Percentiles rank a stretch among this genome's conserved stretches.
Conservation (phyloP, 92 coral and sea anemone genomes). For the Umimayanthus kanabou region DNA sequence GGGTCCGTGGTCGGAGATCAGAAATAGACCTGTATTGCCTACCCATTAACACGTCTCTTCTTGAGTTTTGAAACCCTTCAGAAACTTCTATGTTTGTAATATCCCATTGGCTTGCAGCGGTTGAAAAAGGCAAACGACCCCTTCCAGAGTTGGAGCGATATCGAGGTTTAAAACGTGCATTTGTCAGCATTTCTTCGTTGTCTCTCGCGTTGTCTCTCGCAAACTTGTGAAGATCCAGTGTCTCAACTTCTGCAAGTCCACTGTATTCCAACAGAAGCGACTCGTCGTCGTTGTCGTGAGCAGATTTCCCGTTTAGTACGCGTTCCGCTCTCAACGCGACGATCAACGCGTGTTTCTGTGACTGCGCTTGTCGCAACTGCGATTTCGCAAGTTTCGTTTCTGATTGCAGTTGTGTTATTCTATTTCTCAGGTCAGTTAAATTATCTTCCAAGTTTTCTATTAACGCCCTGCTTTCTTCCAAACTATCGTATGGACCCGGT, state of each 20-base stretch:
- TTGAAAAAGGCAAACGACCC: conserved; percentile 60
- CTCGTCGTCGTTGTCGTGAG: conserved; percentile 77
- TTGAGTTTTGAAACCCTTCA: conserved; percentile 38
- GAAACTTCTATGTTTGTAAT: conserved; percentile 55
- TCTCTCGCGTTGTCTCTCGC: conserved; percentile 51
- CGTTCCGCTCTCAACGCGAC: conserved; percentile 92
- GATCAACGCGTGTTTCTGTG: conserved; percentile 88
- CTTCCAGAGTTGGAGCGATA: not conserved
- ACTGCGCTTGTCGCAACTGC: conserved; percentile 81
- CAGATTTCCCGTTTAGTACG: conserved; percentile 83
- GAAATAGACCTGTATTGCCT: conserved; percentile 71
- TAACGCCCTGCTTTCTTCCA: conserved; percentile 86
- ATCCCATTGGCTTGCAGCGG: conserved; percentile 83
- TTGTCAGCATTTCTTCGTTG: conserved; percentile 45
- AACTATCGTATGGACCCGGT: conserved; percentile 83
- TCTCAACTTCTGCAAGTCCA: conserved; percentile 83
- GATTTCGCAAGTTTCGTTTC: conserved; percentile 75
- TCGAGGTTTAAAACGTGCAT: conserved; percentile 29
- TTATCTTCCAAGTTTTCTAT: conserved; percentile 80
- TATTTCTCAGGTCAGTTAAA: conserved; percentile 65
- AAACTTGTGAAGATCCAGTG: conserved; percentile 68
- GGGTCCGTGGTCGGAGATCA: conserved; percentile 56
- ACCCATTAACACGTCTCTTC: conserved; percentile 23
- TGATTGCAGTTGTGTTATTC: conserved; percentile 60
- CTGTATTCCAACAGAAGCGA: conserved; percentile 83